A percentile compares a stretch with the other conserved stretches of the same genome.
These are phyloP conservation scores for Tragelaphus strepsiceros DNA, from an alignment of 2,113 vertebrate species.

Conservation along the genomic window DNA sequence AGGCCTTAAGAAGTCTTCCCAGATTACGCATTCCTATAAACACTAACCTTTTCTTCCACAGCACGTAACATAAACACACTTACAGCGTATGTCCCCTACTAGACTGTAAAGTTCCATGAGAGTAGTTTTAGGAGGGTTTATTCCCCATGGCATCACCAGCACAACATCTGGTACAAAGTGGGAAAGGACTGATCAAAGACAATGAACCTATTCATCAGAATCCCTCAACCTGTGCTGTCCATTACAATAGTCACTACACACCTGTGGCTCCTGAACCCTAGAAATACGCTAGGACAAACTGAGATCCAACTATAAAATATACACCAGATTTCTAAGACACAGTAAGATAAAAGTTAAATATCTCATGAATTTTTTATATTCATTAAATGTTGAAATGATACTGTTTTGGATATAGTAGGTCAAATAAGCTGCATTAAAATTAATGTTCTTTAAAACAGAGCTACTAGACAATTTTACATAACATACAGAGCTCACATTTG, in stretches of 20 bases:
- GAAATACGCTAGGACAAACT: background rate
- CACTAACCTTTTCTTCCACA: background rate
- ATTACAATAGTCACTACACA: background rate
- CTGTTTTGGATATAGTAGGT: background rate
- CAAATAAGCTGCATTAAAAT: slow-evolving; percentile 18
- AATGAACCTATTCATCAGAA: background rate
- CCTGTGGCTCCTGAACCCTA: background rate
- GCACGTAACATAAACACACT: background rate
- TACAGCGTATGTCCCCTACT: background rate
- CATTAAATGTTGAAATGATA: slow-evolving; percentile 14
- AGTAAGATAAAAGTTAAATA: background rate
- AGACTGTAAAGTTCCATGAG: background rate
- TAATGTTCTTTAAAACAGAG: background rate
- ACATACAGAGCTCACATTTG: background rate
- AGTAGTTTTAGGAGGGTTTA: background rate
- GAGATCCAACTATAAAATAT: background rate
- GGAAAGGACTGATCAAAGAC: background rate
- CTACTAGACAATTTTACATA: background rate
- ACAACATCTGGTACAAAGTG: background rate
- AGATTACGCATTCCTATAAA: background rate
- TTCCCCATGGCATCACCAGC: background rate
- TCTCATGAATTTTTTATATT: background rate
- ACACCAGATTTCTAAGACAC: background rate
- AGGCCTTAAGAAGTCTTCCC: background rate
- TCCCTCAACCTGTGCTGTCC: background rate